Evolutionary conservation across 2,113 vertebrate species (phyloP).

Genomic region (Bujurquina vittata): DNA sequence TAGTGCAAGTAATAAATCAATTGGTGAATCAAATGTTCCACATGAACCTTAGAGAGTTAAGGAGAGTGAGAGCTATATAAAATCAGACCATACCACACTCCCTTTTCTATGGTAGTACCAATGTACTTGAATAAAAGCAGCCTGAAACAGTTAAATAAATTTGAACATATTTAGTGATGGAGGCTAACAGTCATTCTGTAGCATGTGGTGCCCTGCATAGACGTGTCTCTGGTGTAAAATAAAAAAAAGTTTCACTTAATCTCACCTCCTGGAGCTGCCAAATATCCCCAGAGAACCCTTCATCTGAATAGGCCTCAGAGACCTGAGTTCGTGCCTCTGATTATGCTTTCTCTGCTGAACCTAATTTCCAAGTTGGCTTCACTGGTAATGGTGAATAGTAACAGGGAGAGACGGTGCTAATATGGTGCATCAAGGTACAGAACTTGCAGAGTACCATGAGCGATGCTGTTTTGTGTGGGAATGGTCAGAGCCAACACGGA

Average conservation of each 20-base stretch:
- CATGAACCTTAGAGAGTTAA: neutral
- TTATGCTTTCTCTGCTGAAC: slow-evolving; percentile 23
- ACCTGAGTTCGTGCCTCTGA: slow-evolving; percentile 30
- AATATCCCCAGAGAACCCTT: slow-evolving; percentile 43
- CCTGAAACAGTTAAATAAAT: neutral
- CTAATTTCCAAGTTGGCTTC: slow-evolving; percentile 51
- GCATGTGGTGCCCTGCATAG: slow-evolving; percentile 1
- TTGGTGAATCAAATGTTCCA: neutral
- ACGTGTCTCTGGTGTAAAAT: slow-evolving; percentile 23
- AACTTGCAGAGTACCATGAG: neutral
- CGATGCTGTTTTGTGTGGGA: neutral
- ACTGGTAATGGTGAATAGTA: neutral
- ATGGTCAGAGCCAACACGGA: neutral
- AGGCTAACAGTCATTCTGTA: slow-evolving; percentile 11
- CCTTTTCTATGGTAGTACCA: neutral
- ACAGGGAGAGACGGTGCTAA: slow-evolving; percentile 14
- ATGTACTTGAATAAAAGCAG: slow-evolving; percentile 5
- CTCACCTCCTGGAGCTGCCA: slow-evolving; percentile 31
- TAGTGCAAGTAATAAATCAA: slow-evolving; percentile 4
- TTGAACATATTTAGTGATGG: neutral
- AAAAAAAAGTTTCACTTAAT: slow-evolving; percentile 34
- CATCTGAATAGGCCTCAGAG: slow-evolving; percentile 43
- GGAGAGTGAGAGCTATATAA: neutral
- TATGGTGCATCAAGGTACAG: neutral
- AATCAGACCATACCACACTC: neutral